phyloP scores from a whole-genome alignment of 2,888 invertebrate genomes.

The Apotomis turbidana region DNA sequence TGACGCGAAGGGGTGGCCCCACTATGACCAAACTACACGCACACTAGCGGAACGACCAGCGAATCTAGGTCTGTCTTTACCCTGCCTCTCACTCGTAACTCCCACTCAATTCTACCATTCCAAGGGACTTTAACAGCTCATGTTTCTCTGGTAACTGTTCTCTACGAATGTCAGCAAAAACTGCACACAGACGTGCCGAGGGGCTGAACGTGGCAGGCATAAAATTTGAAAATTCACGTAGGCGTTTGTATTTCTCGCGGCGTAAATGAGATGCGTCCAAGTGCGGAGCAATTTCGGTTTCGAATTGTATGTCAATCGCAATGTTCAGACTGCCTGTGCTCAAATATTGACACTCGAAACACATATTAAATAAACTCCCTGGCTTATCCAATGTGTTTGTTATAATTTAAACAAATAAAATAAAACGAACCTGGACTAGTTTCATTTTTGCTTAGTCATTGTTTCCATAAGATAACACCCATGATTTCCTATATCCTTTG shows the following conservation, averaged over 20 bases:
- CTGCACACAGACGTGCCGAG: slow-evolving; percentile 57
- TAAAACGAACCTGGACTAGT: too few relatives aligned
- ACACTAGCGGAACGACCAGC: slow-evolving; percentile 58
- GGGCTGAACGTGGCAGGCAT: slow-evolving; percentile 71
- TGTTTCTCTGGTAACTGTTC: slow-evolving; percentile 6
- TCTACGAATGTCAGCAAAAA: slow-evolving; percentile 62
- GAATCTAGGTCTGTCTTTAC: slow-evolving; percentile 50
- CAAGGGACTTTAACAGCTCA: background rate
- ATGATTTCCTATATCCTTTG: too few relatives aligned
- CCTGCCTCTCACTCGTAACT: background rate
- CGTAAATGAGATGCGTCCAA: slow-evolving; percentile 75
- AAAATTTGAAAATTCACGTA: slow-evolving; percentile 80
- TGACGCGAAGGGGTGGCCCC: slow-evolving; percentile 78
- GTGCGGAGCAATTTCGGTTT: slow-evolving; percentile 70
- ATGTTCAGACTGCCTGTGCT: background rate
- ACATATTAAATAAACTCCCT: background rate
- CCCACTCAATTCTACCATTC: background rate
- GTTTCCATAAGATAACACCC: too few relatives aligned
- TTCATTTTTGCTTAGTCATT: too few relatives aligned
- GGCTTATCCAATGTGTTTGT: too few relatives aligned
- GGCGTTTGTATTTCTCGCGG: slow-evolving; percentile 63
- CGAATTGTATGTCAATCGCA: slow-evolving; percentile 10
- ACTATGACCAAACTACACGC: slow-evolving; percentile 74
- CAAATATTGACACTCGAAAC: background rate
- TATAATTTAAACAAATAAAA: too few relatives aligned